These are phyloP conservation scores for Pluvianellus socialis DNA, from an alignment of 2,113 vertebrate genomes.

Conservation along the genomic window DNA sequence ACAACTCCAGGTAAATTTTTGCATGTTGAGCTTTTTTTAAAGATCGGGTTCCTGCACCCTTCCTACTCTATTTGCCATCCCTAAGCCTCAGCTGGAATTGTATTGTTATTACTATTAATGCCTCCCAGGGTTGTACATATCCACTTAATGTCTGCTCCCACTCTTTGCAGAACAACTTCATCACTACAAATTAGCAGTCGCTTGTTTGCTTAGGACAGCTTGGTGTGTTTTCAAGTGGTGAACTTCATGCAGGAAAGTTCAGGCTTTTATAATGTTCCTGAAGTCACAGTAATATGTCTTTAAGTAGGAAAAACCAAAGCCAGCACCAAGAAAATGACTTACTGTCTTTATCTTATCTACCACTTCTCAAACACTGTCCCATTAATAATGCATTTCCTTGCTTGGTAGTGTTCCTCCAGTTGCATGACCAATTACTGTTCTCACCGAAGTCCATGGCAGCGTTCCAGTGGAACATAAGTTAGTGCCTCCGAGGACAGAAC, in stretches of 20 bases:
- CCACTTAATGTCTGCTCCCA: background rate
- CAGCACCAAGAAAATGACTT: background rate
- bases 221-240: background rate
- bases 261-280: background rate
- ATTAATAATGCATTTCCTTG: slow-evolving; percentile 40
- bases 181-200: background rate
- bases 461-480: background rate
- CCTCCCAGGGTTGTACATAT: background rate
- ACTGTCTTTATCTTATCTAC: background rate
- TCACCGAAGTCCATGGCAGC: background rate
- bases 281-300: background rate
- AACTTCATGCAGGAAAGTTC: background rate
- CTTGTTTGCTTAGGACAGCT: background rate
- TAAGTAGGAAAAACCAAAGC: background rate
- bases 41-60: background rate
- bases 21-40: fast-evolving
- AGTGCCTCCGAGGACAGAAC: background rate
- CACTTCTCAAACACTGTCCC: background rate
- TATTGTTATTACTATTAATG: background rate
- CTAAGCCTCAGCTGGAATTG: background rate
- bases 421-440: slow-evolving; percentile 16
- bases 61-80: background rate
- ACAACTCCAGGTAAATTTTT: background rate
- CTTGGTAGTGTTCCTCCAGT: background rate
- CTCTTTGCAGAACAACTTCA: background rate